These are phyloP conservation scores for Xanthostigma xanthostigma DNA, from an alignment of 2,888 invertebrate species.

Conservation along the genomic window DNA sequence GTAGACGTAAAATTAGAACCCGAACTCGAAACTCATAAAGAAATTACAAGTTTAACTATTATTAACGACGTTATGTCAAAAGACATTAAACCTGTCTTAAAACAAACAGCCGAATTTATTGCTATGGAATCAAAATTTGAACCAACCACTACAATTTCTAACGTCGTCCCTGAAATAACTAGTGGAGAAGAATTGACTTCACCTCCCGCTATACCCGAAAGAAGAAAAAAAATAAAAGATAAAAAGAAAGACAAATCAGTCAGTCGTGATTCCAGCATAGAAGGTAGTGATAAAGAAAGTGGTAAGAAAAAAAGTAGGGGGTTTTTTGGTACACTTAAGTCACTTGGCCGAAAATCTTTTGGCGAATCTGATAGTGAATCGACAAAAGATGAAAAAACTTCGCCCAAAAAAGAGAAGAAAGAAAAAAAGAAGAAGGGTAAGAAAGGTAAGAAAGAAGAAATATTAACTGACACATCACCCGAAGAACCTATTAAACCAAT, in stretches of 20 bases:
- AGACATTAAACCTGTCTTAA: conserved; percentile 13
- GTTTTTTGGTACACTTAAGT: conserved; percentile 27
- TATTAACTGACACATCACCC: conserved; percentile 3
- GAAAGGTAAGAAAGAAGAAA: conserved; percentile 14
- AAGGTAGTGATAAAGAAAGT: conserved; percentile 5
- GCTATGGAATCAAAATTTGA: conserved; percentile 25
- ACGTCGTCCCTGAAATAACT: not conserved
- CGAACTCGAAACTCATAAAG: conserved; percentile 16
- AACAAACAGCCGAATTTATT: conserved; percentile 27
- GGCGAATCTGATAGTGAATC: conserved; percentile 28
- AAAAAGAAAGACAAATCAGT: conserved; percentile 10
- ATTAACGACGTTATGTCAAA: conserved; percentile 13
- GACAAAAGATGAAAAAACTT: conserved; percentile 18
- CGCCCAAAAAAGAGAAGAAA: conserved; percentile 21
- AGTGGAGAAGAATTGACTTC: too few relatives aligned
- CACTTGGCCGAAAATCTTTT: conserved; percentile 25
- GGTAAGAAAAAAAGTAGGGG: conserved; percentile 22
- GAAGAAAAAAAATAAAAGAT: conserved; percentile 4
- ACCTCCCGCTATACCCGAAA: conserved; percentile 7
- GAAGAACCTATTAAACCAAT: too few relatives aligned
- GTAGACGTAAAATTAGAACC: conserved; percentile 13
- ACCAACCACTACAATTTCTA: conserved; percentile 17
- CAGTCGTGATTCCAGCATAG: conserved; percentile 14
- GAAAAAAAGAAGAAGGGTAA: conserved; percentile 19
- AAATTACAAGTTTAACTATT: conserved; percentile 12